Evolutionary conservation across 2,113 vertebrate genomes (phyloP).

Genomic region (Cavia aperea): DNA sequence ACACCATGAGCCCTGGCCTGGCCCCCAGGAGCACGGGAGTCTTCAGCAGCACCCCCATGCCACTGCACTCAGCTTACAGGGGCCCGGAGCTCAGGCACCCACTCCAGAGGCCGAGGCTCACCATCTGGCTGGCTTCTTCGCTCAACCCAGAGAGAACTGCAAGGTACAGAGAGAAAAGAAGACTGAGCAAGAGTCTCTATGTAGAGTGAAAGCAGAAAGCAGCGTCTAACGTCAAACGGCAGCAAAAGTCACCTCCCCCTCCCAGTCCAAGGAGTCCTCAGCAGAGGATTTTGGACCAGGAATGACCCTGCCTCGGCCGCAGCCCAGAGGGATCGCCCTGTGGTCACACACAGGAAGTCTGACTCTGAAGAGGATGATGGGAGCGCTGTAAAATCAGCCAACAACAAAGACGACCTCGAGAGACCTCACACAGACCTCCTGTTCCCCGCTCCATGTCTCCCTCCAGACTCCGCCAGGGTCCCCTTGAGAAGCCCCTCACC

Average conservation of each 20-base stretch:
- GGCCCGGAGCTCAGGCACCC: neutral
- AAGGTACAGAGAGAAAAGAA: neutral
- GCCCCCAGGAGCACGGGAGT: neutral
- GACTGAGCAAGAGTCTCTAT: neutral
- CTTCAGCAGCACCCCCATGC: neutral
- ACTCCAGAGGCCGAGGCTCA: too few species aligned
- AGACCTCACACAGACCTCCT: too few species aligned
- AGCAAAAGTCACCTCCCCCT: neutral
- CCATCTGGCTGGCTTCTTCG: too few species aligned
- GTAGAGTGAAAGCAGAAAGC: neutral
- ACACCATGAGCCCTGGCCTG: neutral
- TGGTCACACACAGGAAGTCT: neutral
- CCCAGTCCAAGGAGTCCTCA: neutral
- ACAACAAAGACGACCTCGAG: neutral
- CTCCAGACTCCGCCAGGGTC: accelerated
- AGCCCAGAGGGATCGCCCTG: neutral
- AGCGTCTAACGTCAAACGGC: neutral
- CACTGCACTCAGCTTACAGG: neutral
- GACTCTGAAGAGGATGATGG: neutral
- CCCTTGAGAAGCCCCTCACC: neutral
- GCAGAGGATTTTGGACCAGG: neutral
- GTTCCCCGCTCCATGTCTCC: too few species aligned
- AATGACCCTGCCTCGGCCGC: neutral
- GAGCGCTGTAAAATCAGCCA: neutral
- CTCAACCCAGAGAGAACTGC: neutral